These are phyloP conservation scores for Pterostichus madidus DNA, from an alignment of 2,888 invertebrate genomes.

Conservation along the genomic window DNA sequence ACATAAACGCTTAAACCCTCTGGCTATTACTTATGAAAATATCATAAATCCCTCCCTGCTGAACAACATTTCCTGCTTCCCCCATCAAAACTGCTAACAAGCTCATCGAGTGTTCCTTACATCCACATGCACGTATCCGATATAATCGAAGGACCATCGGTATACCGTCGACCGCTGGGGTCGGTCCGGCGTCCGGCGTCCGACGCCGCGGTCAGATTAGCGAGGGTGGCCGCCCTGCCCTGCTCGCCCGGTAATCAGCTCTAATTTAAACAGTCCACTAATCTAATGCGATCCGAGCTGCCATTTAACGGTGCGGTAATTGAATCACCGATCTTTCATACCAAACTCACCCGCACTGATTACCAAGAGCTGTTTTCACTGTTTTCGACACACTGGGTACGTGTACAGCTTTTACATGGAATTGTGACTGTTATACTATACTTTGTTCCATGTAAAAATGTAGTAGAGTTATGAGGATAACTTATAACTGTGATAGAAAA, in stretches of 20 bases:
- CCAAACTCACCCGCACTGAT: background rate
- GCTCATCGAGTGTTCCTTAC: too few species aligned
- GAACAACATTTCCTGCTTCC: background rate
- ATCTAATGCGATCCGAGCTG: conserved; percentile 69
- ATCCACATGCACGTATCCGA: conserved; percentile 29
- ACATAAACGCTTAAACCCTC: too few species aligned
- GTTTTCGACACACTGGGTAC: too few species aligned
- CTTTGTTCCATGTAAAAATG: too few species aligned
- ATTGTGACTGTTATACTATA: too few species aligned
- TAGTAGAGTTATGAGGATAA: too few species aligned
- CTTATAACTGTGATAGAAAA: too few species aligned
- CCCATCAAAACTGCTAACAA: too few species aligned
- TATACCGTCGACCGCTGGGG: background rate
- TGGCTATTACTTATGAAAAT: too few species aligned
- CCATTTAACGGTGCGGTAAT: conserved; percentile 70
- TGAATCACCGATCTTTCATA: conserved; percentile 67
- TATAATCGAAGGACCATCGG: conserved; percentile 57
- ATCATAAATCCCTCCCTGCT: background rate
- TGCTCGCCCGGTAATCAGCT: conserved; percentile 69
- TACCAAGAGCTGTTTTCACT: background rate
- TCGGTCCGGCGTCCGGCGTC: background rate
- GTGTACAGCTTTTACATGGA: too few species aligned
- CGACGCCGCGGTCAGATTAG: conserved; percentile 47
- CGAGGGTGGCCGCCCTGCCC: conserved; percentile 13
- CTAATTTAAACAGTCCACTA: conserved; percentile 71